Conservation (phyloP, 1,140 invertebrate genomes). For the Monomorium pharaonis region DNA sequence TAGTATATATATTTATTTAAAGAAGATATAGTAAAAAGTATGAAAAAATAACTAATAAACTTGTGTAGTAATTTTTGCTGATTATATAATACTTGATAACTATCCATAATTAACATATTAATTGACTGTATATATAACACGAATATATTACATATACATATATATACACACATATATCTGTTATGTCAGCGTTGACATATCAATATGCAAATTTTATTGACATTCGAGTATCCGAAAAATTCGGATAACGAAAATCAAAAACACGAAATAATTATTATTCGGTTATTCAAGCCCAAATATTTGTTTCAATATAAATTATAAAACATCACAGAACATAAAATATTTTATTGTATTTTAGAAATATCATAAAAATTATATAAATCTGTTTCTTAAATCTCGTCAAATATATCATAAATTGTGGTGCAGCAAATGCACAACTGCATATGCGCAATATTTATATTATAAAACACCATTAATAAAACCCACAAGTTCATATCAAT, state of each 20-base stretch:
- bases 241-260: too few species aligned
- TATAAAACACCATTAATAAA: background rate
- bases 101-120: conserved; percentile 26
- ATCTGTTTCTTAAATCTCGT: background rate
- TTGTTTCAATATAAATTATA: background rate
- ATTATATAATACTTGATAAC: background rate
- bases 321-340: background rate
- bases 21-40: background rate
- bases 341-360: background rate
- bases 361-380: background rate
- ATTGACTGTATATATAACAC: background rate
- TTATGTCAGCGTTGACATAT: background rate
- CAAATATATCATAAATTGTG: background rate
- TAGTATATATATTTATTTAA: conserved; percentile 5
- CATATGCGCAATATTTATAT: conserved; percentile 31
- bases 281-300: background rate
- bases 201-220: background rate
- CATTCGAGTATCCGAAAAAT: background rate
- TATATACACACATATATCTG: background rate
- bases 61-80: conserved; percentile 24
- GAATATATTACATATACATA: background rate
- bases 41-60: conserved; percentile 10
- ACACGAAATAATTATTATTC: conserved; percentile 8
- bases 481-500: background rate
- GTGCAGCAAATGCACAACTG: conserved; percentile 26